Evolutionary conservation across 2,888 invertebrate species (phyloP), one percentile per base, ranked within the genome.

Genomic region (Drosophila yooni): DNA sequence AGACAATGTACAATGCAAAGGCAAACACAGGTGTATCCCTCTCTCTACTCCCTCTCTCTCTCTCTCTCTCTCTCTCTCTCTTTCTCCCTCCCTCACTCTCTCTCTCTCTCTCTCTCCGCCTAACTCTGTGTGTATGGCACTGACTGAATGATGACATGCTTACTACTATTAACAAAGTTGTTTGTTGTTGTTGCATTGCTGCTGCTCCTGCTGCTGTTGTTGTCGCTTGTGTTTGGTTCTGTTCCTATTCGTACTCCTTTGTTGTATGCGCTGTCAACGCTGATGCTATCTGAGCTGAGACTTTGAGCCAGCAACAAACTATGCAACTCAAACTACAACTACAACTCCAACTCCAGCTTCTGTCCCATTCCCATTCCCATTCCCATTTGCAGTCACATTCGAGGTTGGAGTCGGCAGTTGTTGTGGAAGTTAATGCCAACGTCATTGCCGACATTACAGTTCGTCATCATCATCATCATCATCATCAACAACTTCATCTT

Each of bases 91-190:
- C 40, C 3, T 43, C 10, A 7, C 15, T 50, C 18, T 50, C 43
- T 61, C 31, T 52, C 50, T 43, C 5, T 25, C 15, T 21, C 21
- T 13, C 2, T 15, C 8, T 15, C 15, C 4, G n/a, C 2, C 29
- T 38, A 34, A 53, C 15, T 66, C 10, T n/a, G 25, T 57, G 27
- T 65, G 21, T 27, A 25, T 34, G 40, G 40, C 36, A 33, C 50
- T 78, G 51, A 61, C 61, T 80, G 77, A 83, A 68, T 73, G 79
- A 88, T 75, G 90, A 73, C 85, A 61, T 73, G 81, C 82, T 83
- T 72, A 65, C 70, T 83, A 77, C 70, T 84, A 83, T 87, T 89
- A 81, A 89, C 89, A 83, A 83, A 83, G 88, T 82, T 79, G 68
- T 71, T 80, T 76, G 73, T 68, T 71, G 48, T 70, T 70, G 59